Conservation (phyloP, 2,888 invertebrate species). For the Steromphala cineraria region DNA sequence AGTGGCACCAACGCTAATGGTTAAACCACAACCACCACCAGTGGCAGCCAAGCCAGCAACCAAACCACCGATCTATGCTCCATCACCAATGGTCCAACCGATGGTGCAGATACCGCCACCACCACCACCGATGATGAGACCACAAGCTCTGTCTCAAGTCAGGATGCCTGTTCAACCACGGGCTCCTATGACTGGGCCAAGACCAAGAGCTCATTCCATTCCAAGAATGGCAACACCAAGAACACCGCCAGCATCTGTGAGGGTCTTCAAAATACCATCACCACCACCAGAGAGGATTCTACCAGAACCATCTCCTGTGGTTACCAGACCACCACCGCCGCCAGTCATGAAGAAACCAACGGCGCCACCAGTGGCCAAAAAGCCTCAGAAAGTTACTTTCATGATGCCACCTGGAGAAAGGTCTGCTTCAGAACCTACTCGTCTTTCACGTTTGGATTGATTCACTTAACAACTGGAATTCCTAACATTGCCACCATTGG, state of each 20-base stretch:
- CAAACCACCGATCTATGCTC: slow-evolving; percentile 3
- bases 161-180: background rate
- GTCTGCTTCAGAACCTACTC: background rate
- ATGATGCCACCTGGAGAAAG: slow-evolving; percentile 8
- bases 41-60: slow-evolving; percentile 29
- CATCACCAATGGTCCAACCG: slow-evolving; percentile 7
- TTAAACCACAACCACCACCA: slow-evolving; percentile 26
- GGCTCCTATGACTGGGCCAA: slow-evolving; percentile 23
- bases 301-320: background rate
- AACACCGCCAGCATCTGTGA: slow-evolving; percentile 27
- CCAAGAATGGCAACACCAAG: slow-evolving; percentile 11
- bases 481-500: too few species aligned
- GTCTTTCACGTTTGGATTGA: too few species aligned
- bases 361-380: slow-evolving; percentile 5
- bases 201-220: background rate
- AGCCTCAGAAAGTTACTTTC: slow-evolving; percentile 12
- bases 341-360: background rate
- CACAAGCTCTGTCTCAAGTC: slow-evolving; percentile 25
- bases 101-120: slow-evolving; percentile 33
- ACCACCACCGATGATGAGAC: slow-evolving; percentile 38
- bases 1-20: slow-evolving; percentile 27
- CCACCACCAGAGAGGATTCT: slow-evolving; percentile 4
- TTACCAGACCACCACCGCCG: slow-evolving; percentile 9
- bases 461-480: too few species aligned
- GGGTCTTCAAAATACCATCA: slow-evolving; percentile 2